These are phyloP conservation scores for Goniozus legneri DNA, from an alignment of 1,140 invertebrate genomes.

Conservation along the genomic window DNA sequence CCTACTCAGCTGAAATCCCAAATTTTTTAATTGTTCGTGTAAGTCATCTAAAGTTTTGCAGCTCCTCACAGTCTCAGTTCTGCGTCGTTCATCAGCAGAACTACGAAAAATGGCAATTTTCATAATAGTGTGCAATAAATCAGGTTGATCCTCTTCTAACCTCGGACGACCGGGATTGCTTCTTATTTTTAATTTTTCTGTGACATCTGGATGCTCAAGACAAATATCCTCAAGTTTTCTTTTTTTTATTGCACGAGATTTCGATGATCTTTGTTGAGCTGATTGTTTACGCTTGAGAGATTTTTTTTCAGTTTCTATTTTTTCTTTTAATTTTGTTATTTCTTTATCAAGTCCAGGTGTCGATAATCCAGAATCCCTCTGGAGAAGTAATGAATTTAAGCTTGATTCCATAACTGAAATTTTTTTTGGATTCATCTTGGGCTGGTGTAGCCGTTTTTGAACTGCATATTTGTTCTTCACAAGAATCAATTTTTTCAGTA, in stretches of 20 bases:
- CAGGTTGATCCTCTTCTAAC: conserved; percentile 16
- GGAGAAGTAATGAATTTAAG: neutral
- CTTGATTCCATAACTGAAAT: neutral
- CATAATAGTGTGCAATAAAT: conserved; percentile 15
- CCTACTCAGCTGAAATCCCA: conserved; percentile 11
- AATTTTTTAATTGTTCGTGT: conserved; percentile 8
- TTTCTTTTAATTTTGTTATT: neutral
- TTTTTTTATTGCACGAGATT: neutral
- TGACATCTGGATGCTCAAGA: neutral
- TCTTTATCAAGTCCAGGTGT: neutral
- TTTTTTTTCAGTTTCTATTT: neutral
- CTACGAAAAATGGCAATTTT: conserved; percentile 21
- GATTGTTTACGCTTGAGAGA: neutral
- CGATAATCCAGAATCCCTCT: neutral
- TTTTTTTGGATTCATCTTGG: neutral
- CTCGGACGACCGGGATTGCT: conserved; percentile 11
- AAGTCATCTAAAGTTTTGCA: conserved; percentile 21
- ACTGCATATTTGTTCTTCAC: too few relatives aligned
- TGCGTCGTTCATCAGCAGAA: conserved; percentile 19
- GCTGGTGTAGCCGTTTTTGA: neutral
- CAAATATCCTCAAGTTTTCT: neutral
- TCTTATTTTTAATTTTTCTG: neutral
- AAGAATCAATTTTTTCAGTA: too few relatives aligned
- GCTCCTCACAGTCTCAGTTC: conserved; percentile 16
- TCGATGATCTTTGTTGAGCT: neutral